Conservation (phyloP, 2,113 vertebrate genomes). For the Eudorcas thomsonii region DNA sequence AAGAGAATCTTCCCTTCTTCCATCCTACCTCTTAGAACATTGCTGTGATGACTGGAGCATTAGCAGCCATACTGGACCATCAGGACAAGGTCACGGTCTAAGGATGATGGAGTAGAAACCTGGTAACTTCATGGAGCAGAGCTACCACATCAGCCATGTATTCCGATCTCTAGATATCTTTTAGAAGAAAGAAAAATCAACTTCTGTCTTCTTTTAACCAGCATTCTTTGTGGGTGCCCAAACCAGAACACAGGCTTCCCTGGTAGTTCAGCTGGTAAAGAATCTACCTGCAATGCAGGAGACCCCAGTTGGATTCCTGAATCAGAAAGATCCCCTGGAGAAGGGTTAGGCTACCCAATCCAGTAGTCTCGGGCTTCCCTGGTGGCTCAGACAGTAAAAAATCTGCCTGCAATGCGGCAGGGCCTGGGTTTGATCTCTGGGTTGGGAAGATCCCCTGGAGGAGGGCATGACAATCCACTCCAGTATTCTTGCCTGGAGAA, state of each 20-base stretch:
- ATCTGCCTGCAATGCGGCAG: background rate
- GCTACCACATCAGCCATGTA: background rate
- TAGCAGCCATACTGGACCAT: background rate
- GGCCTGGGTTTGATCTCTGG: background rate
- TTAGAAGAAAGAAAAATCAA: background rate
- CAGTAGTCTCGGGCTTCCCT: background rate
- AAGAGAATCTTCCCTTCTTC: background rate
- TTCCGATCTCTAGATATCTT: background rate
- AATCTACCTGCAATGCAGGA: background rate
- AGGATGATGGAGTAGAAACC: background rate
- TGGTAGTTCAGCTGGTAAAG: background rate
- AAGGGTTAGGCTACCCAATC: background rate
- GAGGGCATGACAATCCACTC: background rate
- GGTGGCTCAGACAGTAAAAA: background rate
- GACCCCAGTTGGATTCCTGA: background rate
- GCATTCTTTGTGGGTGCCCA: background rate
- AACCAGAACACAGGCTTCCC: background rate
- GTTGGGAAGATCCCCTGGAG: background rate
- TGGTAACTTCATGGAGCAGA: background rate
- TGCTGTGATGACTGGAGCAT: background rate
- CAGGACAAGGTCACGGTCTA: background rate
- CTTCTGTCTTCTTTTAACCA: background rate
- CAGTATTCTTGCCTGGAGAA: background rate
- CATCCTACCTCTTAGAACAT: background rate
- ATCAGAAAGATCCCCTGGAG: background rate